Conservation (phyloP, 2,888 invertebrate genomes). For the Chesias legatella region DNA sequence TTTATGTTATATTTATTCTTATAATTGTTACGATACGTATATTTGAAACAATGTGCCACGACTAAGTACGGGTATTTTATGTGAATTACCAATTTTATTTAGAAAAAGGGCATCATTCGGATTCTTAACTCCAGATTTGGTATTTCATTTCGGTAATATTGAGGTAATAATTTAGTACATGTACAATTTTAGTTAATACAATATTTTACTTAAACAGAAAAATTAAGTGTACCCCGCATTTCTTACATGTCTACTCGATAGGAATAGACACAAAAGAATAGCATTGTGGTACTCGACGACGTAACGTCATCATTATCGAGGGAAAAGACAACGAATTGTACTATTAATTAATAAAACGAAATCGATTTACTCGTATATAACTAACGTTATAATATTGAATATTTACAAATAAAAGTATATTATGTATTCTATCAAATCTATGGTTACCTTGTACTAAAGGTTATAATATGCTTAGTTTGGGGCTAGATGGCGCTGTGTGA, state of each 20-base stretch:
- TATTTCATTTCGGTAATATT: not conserved
- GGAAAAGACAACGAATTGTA: conserved; percentile 11
- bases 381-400: too few relatives aligned
- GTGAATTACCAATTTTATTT: conserved; percentile 43
- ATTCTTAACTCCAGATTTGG: conserved; percentile 13
- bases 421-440: too few relatives aligned
- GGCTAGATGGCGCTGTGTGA: too few relatives aligned
- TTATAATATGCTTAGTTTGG: too few relatives aligned
- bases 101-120: conserved; percentile 23
- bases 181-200: not conserved
- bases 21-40: conserved; percentile 40
- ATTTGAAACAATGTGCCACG: conserved; percentile 63
- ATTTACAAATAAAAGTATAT: too few relatives aligned
- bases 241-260: conserved; percentile 48
- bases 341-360: not conserved
- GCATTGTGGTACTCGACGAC: conserved; percentile 13
- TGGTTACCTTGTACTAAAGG: too few relatives aligned
- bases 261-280: conserved; percentile 47
- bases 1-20: conserved; percentile 25
- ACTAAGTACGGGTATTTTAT: conserved; percentile 68
- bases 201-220: conserved; percentile 3
- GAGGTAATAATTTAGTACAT: not conserved
- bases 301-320: conserved; percentile 17
- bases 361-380: too few relatives aligned
- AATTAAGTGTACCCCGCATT: conserved; percentile 27